phyloP scores from a whole-genome alignment of 2,888 invertebrate genomes.

The Chromoteleia sp. region DNA sequence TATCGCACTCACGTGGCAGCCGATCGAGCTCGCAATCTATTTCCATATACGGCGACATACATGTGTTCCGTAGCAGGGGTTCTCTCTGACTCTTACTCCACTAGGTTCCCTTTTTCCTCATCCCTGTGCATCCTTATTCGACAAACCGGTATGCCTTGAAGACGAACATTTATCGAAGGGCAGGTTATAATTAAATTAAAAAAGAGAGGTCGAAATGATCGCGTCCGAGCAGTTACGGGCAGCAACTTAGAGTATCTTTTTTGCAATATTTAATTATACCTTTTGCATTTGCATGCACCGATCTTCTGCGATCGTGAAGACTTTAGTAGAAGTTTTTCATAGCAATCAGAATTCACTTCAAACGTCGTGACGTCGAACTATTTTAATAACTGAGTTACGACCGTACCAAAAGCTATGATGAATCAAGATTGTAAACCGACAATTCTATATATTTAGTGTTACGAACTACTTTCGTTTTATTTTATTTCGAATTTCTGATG shows the following conservation, averaged over 20 bases:
- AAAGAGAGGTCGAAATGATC: slow-evolving; percentile 61
- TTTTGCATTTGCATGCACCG: slow-evolving; percentile 57
- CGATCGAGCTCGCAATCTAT: slow-evolving; percentile 76
- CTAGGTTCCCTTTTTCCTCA: slow-evolving; percentile 73
- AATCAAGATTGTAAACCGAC: slow-evolving; percentile 27
- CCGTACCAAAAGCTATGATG: slow-evolving; percentile 42
- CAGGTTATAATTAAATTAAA: slow-evolving; percentile 71
- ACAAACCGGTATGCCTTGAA: slow-evolving; percentile 73
- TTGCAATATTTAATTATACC: slow-evolving; percentile 69
- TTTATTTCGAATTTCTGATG: slow-evolving; percentile 30
- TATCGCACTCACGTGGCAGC: slow-evolving; percentile 72
- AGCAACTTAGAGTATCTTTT: slow-evolving; percentile 54
- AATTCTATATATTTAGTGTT: slow-evolving; percentile 57
- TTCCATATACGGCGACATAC: slow-evolving; percentile 79
- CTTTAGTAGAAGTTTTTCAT: slow-evolving; percentile 58
- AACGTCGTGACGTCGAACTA: slow-evolving; percentile 60
- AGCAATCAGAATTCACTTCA: slow-evolving; percentile 57
- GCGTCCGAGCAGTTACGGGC: slow-evolving; percentile 51
- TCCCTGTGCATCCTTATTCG: slow-evolving; percentile 75
- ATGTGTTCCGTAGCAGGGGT: slow-evolving; percentile 79
- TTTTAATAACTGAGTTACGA: slow-evolving; percentile 65
- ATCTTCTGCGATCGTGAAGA: slow-evolving; percentile 17
- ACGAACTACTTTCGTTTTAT: slow-evolving; percentile 17
- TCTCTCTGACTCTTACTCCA: slow-evolving; percentile 70
- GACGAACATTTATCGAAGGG: slow-evolving; percentile 65